A percentile compares a stretch with the other conserved stretches of the same genome.
These are phyloP conservation scores for Chauna torquata DNA, from an alignment of 2,113 vertebrate species.

Conservation along the genomic window DNA sequence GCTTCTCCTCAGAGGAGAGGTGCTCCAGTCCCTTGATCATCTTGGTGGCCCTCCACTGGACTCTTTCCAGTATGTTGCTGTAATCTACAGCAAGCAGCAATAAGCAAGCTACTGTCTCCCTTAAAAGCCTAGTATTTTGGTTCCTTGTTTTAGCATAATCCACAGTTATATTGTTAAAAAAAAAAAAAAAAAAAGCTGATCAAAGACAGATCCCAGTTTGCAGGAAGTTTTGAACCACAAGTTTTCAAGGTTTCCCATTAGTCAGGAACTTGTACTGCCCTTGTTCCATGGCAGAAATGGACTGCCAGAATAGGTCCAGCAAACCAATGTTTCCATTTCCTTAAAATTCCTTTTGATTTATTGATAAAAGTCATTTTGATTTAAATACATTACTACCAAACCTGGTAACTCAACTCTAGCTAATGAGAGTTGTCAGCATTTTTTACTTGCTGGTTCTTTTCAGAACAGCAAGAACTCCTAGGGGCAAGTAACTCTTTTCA, in stretches of 20 bases:
- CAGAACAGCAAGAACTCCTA: not conserved
- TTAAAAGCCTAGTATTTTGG: not conserved
- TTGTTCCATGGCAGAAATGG: not conserved
- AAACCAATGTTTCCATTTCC: not conserved
- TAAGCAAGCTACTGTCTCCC: not conserved
- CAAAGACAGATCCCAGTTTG: not conserved
- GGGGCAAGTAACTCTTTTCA: not conserved
- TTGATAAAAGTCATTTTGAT: not conserved
- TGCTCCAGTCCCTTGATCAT: not conserved
- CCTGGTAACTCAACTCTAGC: not conserved
- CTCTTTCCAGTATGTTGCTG: not conserved
- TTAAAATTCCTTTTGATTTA: not conserved
- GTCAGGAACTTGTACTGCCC: not conserved
- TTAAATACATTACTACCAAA: not conserved
- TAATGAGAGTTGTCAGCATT: not conserved
- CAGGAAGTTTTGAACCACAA: not conserved
- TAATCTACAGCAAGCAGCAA: not conserved
- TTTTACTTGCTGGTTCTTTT: not conserved
- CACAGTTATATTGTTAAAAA: not conserved
- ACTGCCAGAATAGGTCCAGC: not conserved
- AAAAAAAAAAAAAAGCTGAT: not conserved
- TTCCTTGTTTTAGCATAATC: not conserved
- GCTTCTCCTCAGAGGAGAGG: not conserved
- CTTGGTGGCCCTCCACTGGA: not conserved
- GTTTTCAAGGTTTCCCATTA: not conserved